These are phyloP conservation scores for Pterophyllum scalare DNA, from an alignment of 2,113 vertebrate species.

Conservation along the genomic window DNA sequence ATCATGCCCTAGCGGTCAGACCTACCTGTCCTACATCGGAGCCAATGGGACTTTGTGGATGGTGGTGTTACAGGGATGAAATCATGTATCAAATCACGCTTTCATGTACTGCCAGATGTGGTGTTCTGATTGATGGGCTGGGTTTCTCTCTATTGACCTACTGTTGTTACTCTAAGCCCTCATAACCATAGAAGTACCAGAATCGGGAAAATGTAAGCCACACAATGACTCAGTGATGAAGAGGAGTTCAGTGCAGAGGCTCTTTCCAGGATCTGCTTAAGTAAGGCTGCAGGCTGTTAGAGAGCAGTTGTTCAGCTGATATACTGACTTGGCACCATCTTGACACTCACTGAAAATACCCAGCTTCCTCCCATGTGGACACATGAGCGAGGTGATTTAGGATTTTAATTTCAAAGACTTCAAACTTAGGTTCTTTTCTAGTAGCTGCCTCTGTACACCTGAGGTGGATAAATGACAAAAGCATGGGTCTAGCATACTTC, in stretches of 20 bases:
- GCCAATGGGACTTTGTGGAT: constrained; percentile 49
- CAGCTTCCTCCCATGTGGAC: background rate
- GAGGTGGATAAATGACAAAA: background rate
- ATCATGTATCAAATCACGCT: constrained; percentile 56
- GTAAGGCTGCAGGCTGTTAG: background rate
- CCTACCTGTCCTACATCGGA: constrained; percentile 66
- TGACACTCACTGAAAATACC: constrained; percentile 4
- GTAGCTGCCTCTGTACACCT: background rate
- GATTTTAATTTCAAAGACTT: constrained; percentile 36
- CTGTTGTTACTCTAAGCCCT: background rate
- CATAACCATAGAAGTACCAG: background rate
- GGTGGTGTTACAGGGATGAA: constrained; percentile 37
- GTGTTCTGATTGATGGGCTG: background rate
- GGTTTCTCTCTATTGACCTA: background rate
- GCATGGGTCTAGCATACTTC: background rate
- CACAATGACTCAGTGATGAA: background rate
- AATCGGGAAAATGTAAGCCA: background rate
- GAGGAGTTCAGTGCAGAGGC: constrained; percentile 1
- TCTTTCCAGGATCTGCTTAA: background rate
- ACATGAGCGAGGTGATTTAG: background rate
- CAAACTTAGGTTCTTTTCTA: background rate
- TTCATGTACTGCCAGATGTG: constrained; percentile 8
- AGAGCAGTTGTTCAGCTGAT: background rate
- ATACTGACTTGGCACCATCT: constrained; percentile 14
- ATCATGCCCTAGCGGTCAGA: constrained; percentile 55